Base-by-base conservation (phyloP, 2,113 vertebrate genomes). In the Neopipo cinnamomea region DNA sequence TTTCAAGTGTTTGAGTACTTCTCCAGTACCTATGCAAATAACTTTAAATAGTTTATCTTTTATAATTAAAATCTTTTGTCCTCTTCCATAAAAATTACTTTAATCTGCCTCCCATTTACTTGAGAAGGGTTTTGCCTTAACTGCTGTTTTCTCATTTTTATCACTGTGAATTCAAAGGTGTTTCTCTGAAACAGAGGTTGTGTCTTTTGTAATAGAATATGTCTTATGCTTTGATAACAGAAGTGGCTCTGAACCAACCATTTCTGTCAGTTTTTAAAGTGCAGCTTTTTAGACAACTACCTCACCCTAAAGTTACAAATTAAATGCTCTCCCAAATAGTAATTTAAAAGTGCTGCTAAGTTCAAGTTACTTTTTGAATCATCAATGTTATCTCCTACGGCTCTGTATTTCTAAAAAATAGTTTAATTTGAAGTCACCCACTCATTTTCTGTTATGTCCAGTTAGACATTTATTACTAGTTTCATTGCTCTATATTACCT, bases 401-500 rank as follows among this genome's bases (percentile, higher is more conserved):
- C 52, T 73, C 2, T 56, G 19, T 55, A 35, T 95, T 93, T 97
- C 70, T 88, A 49, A 82, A 87, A 55, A 70, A 14, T 82, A 91
- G 65, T 82, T 91, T 93, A 88, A 89, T 96, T 97, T 91, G 3
- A 95, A 63, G 61, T 93, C 75, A 86, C 59, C n/a, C 3, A 8
- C 85, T 96, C 47, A 84, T 93, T 93, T 97, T 79, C 89, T 97
- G 62, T 92, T 92, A 80, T 6, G 19, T 73, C 63, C 50, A 27
- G n/a, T 89, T 93, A 94, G 59, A 90, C 58, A 84, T 87, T 90
- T 83, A 75, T 52, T 95, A 53, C 37, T 73, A 35, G 44, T 62
- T 94, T 88, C 37, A 33, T 33, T 85, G 52, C 39, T 91, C 33
- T 81, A 23, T 88, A 59, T 75, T 84, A 93, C 52, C 42, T 93